Base-by-base conservation (phyloP, 2,888 invertebrate genomes). In the Hoplodrina blanda region DNA sequence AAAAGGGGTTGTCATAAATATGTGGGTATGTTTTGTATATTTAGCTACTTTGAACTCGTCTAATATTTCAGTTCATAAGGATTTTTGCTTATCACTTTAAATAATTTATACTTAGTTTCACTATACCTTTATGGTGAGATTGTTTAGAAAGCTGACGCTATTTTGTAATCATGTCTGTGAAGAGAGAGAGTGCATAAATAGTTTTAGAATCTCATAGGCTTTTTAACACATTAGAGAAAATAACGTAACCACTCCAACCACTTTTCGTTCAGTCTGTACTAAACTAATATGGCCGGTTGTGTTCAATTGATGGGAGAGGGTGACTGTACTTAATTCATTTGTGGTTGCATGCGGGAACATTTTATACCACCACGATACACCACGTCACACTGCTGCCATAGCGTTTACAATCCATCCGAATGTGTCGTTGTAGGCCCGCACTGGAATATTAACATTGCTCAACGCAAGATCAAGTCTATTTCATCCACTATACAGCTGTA, bases 321-420 rank as follows among this genome's bases (percentile, higher is more conserved):
- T 91, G 92, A 91, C 87, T 89, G 89, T 89, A 91, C 87, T 93
- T 92, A 93, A 95, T 93, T 93, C 90, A 92, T 94, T 93, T 91
- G 94, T 92, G 90, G 88, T 82, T 80, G 87, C 78, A 95, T 95
- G 95, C 95, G 95, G 95, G 95, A 95, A 87, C 91, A 94, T 94
- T 94, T 92, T 92, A 90, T 89, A 87, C 85, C 85, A 86, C 84
- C 85, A 81, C 83, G 72, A 73, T 80, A 79, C 19, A 76, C 52
- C 44, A 37, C 78, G 71, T 77, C 71, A 69, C 66, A 56, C 63
- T 46, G 57, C 75, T 74, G 74, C 60, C 74, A 62, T 54, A 61
- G 73, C 62, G 30, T 76, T 81, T 63, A 77, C 81, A 69, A 66
- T 69, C 62, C 56, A 59, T 71, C 62, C 59, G 20, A 66, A 76